phyloP scores from a whole-genome alignment of 2,113 vertebrate species.

The Callaeas wilsoni region DNA sequence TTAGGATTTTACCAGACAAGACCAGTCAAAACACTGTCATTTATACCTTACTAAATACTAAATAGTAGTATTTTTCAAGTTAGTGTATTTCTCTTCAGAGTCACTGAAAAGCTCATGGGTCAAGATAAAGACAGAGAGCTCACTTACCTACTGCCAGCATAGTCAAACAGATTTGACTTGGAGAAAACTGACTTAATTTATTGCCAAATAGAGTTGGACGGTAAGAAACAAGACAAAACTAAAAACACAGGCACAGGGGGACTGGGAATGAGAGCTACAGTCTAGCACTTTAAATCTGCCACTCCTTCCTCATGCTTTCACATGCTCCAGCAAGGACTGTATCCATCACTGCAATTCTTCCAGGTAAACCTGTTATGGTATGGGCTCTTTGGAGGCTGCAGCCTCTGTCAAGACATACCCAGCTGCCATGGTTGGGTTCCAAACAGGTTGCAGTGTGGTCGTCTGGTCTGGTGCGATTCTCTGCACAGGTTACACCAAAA shows the following conservation, averaged over 20 bases:
- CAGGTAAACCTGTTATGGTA: neutral
- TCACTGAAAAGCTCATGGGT: neutral
- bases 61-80: neutral
- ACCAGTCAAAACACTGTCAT: neutral
- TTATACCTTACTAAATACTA: neutral
- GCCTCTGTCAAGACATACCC: neutral
- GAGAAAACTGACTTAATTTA: neutral
- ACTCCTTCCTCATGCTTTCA: neutral
- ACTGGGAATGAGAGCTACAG: neutral
- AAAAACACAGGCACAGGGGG: neutral
- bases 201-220: neutral
- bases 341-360: neutral
- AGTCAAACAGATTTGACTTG: neutral
- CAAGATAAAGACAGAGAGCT: neutral
- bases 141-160: neutral
- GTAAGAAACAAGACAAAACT: neutral
- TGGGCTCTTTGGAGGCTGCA: neutral
- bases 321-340: neutral
- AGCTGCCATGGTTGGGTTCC: neutral
- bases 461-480: neutral
- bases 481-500: neutral
- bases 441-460: neutral
- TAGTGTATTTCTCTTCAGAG: neutral
- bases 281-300: neutral
- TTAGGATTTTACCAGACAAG: neutral